A percentile compares a stretch with the other conserved stretches of the same genome.
These are phyloP conservation scores for Pachliopta kotzebuea DNA, from an alignment of 2,888 invertebrate species.

Conservation along the genomic window DNA sequence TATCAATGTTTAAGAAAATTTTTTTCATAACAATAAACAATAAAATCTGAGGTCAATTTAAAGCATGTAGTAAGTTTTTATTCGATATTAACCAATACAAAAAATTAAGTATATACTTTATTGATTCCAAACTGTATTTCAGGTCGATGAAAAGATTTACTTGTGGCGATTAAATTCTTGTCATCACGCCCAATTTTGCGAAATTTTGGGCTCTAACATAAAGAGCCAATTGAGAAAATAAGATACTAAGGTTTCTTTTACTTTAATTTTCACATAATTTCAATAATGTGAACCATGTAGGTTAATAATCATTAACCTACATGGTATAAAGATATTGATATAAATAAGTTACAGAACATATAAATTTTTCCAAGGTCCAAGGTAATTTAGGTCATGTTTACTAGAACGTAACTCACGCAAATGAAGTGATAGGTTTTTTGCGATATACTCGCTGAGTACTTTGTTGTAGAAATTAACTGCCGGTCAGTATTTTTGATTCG, in stretches of 20 bases:
- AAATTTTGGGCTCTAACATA: too few relatives aligned
- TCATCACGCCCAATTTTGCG: not conserved
- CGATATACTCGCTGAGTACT: too few relatives aligned
- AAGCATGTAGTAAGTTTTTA: not conserved
- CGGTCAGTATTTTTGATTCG: too few relatives aligned
- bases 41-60: not conserved
- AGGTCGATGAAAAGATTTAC: not conserved
- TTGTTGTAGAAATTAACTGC: too few relatives aligned
- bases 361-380: not conserved
- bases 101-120: not conserved
- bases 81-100: too few relatives aligned
- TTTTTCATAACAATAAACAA: not conserved
- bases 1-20: not conserved
- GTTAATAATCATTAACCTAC: not conserved
- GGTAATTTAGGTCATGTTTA: not conserved
- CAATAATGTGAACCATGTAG: too few relatives aligned
- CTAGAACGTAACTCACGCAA: not conserved
- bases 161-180: not conserved
- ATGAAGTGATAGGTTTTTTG: too few relatives aligned
- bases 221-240: too few relatives aligned
- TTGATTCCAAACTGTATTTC: not conserved
- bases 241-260: not conserved
- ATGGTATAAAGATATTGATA: not conserved
- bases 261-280: not conserved
- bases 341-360: not conserved